These are phyloP conservation scores for Ailuropoda melanoleuca DNA, from an alignment of 2,113 vertebrate genomes.

Conservation along the genomic window DNA sequence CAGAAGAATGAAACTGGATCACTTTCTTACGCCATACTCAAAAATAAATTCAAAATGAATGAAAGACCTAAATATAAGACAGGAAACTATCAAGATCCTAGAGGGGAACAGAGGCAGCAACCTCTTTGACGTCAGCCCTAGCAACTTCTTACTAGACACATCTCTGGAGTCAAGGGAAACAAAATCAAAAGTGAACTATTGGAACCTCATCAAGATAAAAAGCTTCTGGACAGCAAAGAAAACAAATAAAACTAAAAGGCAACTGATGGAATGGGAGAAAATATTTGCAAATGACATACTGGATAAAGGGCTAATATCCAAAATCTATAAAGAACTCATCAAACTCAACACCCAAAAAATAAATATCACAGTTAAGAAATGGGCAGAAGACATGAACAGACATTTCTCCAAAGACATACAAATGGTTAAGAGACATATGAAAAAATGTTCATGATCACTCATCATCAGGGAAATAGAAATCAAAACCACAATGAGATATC, in stretches of 20 bases:
- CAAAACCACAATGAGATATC: too few relatives aligned
- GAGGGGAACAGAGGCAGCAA: not conserved
- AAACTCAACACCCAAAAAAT: too few relatives aligned
- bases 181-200: not conserved
- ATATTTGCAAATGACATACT: not conserved
- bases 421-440: too few relatives aligned
- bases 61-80: not conserved
- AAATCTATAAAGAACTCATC: not conserved
- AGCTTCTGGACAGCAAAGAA: not conserved
- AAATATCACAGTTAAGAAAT: too few relatives aligned
- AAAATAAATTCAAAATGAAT: not conserved
- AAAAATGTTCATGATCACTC: too few relatives aligned
- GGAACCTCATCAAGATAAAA: not conserved
- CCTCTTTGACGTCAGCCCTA: not conserved
- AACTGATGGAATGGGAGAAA: not conserved
- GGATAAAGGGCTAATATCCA: not conserved
- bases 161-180: not conserved
- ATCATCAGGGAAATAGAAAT: too few relatives aligned
- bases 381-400: too few relatives aligned
- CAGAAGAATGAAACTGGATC: not conserved
- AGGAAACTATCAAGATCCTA: not conserved
- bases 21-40: not conserved
- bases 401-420: too few relatives aligned
- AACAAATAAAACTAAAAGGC: not conserved
- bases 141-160: not conserved